Evolutionary conservation across 2,797 vertebrate genomes (phyloP), one percentile per base, ranked within the genome.

Genomic region (Streptopelia turtur): DNA sequence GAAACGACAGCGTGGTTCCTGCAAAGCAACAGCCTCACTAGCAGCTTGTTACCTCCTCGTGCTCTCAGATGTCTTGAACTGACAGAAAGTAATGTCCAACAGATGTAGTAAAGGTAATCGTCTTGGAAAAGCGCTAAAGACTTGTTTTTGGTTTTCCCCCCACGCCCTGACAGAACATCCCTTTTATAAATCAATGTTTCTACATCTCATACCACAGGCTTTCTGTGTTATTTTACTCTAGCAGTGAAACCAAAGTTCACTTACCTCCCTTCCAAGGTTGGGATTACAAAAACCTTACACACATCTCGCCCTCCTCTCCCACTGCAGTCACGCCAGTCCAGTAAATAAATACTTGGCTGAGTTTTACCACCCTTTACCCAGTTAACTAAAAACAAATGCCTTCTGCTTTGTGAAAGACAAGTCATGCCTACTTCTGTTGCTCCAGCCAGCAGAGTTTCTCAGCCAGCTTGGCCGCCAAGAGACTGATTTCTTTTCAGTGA

Each of bases 321-420:
- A 0, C 81, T 83, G 50, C 57, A 63, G 83, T 63, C 77, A 13
- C 52, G 87, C 17, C 13, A 66, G 39, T 72, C 83, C 74, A 72
- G 56, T 94, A 88, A 94, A 93, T 83, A 94, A 87, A 82, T 89
- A 79, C 27, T 95, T 91, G 81, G 83, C 80, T 0, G 0, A 79
- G 81, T 95, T 93, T 95, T 95, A 59, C 27, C 87, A 75, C 77
- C 81, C 75, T 94, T 92, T 82, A 79, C 90, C 83, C 70, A 21
- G 20, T 87, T 95, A 95, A 97, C 63, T 84, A 41, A 95, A 95
- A 94, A 21, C 86, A 92, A 95, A 94, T 94, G 90, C 86, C 52
- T 59, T 57, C 80, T 76, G 13, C 83, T 93, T 94, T 87, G 52
- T 84, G 90, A 57, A 90, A 82, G 63, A 28, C 39, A 89, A 93